Evolutionary conservation across 1,140 invertebrate species (phyloP), one percentile per base, ranked within the genome.

Genomic region (Brachionus koreanus): DNA sequence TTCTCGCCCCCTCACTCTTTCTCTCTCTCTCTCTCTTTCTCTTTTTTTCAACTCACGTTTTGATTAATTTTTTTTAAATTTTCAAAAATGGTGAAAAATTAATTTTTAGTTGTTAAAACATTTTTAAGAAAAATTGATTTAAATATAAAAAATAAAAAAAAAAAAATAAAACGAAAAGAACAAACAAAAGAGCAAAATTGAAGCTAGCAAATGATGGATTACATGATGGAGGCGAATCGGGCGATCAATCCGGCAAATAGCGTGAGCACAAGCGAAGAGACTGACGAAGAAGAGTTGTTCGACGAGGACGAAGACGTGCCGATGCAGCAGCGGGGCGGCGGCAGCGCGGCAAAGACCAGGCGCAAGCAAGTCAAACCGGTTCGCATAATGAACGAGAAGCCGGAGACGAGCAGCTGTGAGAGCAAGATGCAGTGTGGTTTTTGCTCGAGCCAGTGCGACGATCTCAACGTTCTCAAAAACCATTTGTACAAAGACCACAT

Each of bases 401-500:
- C 33, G 7, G 37, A 39, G 33, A 33, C 33, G 16, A 39, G 13
- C 37, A 19, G 33, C 33, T 1, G 0, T n/a, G 7, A 13, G 7
- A 9, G 23, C 10, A 52, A 23, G n/a, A 16, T 77, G 5, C 23
- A 35, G 23, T 79, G 76, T 16, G 76, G 76, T 12, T 79, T 79
- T 39, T 79, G 76, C n/a, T 0, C 46, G 5, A 61, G 12, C 12
- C 12, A 33, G 0, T 79, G 19, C 25, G 35, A 61, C n/a, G 61
- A 79, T 29, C 3, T 39, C 7, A 79, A 79, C 49, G 13, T 5
- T 7, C 33, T 79, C 19, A 57, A 65, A 23, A 79, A 79, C 39
- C 76, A 79, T 37, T 61, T 79, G 39, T 79, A 79, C 76, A 57
- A 65, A 79, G 76, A 79, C 33, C 76, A 79, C 29, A 79, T 79